Conservation (phyloP, 2,888 invertebrate species). For the Zhengitettix transpicula region DNA sequence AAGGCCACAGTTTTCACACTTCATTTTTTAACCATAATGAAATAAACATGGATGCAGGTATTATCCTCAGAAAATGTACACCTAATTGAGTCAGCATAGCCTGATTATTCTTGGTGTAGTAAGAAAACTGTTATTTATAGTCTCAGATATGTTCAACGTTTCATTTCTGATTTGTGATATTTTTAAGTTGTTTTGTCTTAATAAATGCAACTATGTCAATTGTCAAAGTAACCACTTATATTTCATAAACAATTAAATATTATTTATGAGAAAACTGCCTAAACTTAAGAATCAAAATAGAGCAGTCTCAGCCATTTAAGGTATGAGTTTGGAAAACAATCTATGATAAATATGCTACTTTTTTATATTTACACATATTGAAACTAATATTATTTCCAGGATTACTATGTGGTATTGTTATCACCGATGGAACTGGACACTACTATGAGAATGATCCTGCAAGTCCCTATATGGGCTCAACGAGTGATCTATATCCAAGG, state of each 20-base stretch:
- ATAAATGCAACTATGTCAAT: not conserved
- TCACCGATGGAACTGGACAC: slow-evolving; percentile 96
- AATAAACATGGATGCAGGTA: too few relatives aligned
- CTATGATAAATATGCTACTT: too few relatives aligned
- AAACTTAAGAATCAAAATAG: not conserved
- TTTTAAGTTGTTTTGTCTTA: too few relatives aligned
- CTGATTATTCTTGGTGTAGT: too few relatives aligned
- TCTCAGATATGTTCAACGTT: too few relatives aligned
- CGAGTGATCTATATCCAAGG: slow-evolving; percentile 94
- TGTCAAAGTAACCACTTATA: not conserved
- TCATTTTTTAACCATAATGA: too few relatives aligned
- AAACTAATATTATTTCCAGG: slow-evolving; percentile 33
- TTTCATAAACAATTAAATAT: not conserved
- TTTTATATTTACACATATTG: not conserved
- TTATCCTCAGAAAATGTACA: too few relatives aligned
- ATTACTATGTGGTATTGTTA: slow-evolving; percentile 86
- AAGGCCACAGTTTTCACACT: too few relatives aligned
- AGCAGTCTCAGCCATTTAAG: not conserved
- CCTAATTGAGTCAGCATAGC: too few relatives aligned
- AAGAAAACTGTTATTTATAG: too few relatives aligned
- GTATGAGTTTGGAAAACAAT: not conserved
- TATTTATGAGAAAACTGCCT: not conserved
- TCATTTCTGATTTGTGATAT: too few relatives aligned
- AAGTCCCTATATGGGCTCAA: slow-evolving; percentile 91
- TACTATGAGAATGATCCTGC: slow-evolving; percentile 94